Evolutionary conservation across 2,113 vertebrate genomes (phyloP).

Genomic region (Campylorhamphus procurvoides): DNA sequence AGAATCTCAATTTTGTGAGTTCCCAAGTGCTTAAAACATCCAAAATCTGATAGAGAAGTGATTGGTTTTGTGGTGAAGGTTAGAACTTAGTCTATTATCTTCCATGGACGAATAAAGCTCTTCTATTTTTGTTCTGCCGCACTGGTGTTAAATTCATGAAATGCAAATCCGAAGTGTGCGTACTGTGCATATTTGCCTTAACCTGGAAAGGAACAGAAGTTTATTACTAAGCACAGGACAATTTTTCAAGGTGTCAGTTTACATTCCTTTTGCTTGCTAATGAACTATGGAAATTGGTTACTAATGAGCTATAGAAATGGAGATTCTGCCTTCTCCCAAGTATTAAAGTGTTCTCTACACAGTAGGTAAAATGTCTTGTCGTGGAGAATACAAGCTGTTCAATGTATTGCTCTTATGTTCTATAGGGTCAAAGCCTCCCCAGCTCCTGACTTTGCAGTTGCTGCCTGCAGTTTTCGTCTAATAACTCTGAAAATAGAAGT

Average conservation of each 20-base stretch:
- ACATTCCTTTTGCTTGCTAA: slow-evolving; percentile 50
- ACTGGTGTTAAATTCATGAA: slow-evolving; percentile 42
- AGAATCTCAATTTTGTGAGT: background rate
- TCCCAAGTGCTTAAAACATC: background rate
- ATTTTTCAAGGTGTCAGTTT: slow-evolving; percentile 37
- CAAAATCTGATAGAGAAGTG: background rate
- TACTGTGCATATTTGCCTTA: slow-evolving; percentile 44
- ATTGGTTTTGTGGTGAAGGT: background rate
- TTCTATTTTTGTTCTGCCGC: slow-evolving; percentile 32
- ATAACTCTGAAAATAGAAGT: background rate
- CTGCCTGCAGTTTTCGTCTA: background rate
- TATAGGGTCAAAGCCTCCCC: background rate
- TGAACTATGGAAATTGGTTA: slow-evolving; percentile 63
- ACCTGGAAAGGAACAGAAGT: background rate
- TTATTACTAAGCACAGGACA: slow-evolving; percentile 36
- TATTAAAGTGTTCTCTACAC: background rate
- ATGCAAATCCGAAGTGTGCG: background rate
- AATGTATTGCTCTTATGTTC: background rate
- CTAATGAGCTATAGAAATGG: slow-evolving; percentile 58
- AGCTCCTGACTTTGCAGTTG: background rate
- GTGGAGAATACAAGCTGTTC: background rate
- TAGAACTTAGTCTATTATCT: background rate
- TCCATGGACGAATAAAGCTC: background rate
- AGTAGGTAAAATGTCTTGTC: background rate
- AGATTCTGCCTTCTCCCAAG: slow-evolving; percentile 12